phyloP scores from a whole-genome alignment of 2,113 vertebrate genomes.

The Charadrius vociferus region DNA sequence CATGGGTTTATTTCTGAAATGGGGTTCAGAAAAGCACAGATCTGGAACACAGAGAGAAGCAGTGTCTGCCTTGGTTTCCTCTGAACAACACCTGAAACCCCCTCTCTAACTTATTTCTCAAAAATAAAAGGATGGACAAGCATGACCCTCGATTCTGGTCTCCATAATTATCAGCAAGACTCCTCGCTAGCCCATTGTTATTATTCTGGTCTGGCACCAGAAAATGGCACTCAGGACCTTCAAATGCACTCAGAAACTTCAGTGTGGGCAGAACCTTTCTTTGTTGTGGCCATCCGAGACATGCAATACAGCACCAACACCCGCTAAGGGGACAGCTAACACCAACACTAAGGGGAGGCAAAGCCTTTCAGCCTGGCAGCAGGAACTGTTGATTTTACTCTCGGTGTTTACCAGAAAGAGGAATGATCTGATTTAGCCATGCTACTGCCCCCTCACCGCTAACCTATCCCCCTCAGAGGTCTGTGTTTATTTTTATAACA shows the following conservation, averaged over 20 bases:
- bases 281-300: background rate
- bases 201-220: background rate
- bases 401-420: background rate
- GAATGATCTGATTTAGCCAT: slow-evolving; percentile 10
- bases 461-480: background rate
- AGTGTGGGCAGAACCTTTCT: background rate
- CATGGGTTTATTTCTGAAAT: background rate
- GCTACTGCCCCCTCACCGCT: background rate
- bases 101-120: background rate
- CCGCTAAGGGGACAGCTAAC: background rate
- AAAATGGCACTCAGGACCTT: background rate
- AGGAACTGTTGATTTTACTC: background rate
- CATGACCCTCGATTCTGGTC: background rate
- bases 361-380: background rate
- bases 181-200: background rate
- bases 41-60: background rate
- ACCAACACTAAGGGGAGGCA: background rate
- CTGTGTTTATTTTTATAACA: slow-evolving; percentile 37
- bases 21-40: background rate
- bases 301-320: rapidly evolving
- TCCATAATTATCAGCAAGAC: background rate
- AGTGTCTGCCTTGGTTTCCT: background rate
- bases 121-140: background rate
- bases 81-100: background rate
- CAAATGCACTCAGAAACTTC: background rate